These are phyloP conservation scores for Drosophila rubida DNA, from an alignment of 2,888 invertebrate species.

Conservation along the genomic window DNA sequence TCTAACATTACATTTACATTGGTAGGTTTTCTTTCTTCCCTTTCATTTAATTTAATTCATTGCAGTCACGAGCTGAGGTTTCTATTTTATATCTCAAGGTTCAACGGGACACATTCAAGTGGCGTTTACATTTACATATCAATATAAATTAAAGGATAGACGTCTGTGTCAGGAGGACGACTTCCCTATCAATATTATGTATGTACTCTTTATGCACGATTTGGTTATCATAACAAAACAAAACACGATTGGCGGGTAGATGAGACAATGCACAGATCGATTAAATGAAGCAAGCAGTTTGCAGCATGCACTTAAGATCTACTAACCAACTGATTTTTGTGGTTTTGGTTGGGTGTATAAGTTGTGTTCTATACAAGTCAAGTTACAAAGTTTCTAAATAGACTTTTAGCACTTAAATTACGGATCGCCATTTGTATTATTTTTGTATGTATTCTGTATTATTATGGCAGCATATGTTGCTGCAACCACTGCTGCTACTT, in stretches of 20 bases:
- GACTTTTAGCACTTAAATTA: slow-evolving; percentile 72
- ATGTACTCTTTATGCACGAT: slow-evolving; percentile 71
- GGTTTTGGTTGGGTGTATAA: slow-evolving; percentile 57
- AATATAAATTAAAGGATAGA: slow-evolving; percentile 12
- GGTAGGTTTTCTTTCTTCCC: slow-evolving; percentile 40
- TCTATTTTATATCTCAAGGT: slow-evolving; percentile 39
- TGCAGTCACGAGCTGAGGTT: slow-evolving; percentile 55
- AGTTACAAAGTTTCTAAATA: slow-evolving; percentile 65
- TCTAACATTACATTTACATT: slow-evolving; percentile 58
- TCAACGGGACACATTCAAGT: slow-evolving; percentile 53
- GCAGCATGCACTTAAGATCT: slow-evolving; percentile 32
- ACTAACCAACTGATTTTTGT: slow-evolving; percentile 32
- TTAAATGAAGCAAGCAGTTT: slow-evolving; percentile 33
- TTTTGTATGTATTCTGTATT: slow-evolving; percentile 19
- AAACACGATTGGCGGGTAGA: slow-evolving; percentile 68
- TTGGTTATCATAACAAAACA: slow-evolving; percentile 81
- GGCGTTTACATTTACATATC: slow-evolving; percentile 59
- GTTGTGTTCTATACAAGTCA: slow-evolving; percentile 69
- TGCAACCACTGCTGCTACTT: slow-evolving; percentile 20
- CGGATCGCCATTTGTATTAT: slow-evolving; percentile 36
- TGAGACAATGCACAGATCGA: slow-evolving; percentile 64
- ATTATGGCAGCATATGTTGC: slow-evolving; percentile 28
- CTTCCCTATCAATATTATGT: slow-evolving; percentile 32
- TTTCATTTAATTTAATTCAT: slow-evolving; percentile 21
- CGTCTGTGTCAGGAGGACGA: slow-evolving; percentile 41